Conservation (phyloP, 2,797 vertebrate genomes). For the Typhlichthys eigenmanni region DNA sequence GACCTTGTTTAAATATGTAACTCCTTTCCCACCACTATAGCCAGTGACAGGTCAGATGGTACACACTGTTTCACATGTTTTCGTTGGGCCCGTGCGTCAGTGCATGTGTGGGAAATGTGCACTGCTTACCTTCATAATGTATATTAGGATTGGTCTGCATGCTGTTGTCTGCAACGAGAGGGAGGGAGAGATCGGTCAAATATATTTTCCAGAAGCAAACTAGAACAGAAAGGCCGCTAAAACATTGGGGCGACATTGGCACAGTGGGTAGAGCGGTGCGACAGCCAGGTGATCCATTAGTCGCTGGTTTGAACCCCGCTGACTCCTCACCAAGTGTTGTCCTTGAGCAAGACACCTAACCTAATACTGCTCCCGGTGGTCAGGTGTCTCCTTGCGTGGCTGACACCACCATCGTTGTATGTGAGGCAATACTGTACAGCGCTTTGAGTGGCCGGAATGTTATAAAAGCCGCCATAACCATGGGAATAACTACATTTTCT, state of each 20-base stretch:
- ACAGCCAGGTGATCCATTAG: too few relatives aligned
- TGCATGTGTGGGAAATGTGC: conserved; percentile 14
- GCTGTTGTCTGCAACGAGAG: conserved; percentile 56
- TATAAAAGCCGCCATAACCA: too few relatives aligned
- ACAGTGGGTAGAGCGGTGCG: too few relatives aligned
- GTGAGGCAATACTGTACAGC: too few relatives aligned
- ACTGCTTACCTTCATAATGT: conserved; percentile 65
- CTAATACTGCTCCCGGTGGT: too few relatives aligned
- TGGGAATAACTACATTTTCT: not conserved
- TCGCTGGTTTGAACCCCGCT: too few relatives aligned
- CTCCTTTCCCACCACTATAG: conserved; percentile 25
- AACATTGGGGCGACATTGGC: not conserved
- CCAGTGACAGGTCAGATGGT: conserved; percentile 25
- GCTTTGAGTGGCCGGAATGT: too few relatives aligned
- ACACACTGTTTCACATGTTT: conserved; percentile 21
- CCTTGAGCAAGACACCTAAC: too few relatives aligned
- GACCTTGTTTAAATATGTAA: conserved; percentile 55
- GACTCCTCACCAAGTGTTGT: too few relatives aligned
- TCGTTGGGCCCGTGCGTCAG: conserved; percentile 16
- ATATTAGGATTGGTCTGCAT: conserved; percentile 17
- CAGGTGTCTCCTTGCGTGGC: too few relatives aligned
- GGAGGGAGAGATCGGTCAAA: conserved; percentile 55
- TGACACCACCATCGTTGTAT: too few relatives aligned
- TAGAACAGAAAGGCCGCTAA: conserved; percentile 66
- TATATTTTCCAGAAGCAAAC: conserved; percentile 73